Evolutionary conservation across 2,113 vertebrate genomes (phyloP).

Genomic region (Notarius quadriscutis): DNA sequence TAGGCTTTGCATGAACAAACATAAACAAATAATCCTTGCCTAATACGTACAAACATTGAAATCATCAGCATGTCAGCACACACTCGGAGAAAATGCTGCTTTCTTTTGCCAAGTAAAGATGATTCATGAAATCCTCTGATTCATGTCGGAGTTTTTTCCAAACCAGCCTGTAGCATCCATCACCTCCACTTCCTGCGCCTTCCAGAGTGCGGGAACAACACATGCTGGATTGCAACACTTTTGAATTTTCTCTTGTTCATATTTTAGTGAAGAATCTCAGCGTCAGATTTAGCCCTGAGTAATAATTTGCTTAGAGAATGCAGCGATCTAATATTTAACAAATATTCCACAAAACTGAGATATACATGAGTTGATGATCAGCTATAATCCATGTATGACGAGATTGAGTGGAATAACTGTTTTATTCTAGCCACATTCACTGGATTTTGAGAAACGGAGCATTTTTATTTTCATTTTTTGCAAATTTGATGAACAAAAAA

Average conservation of each 20-base stretch:
- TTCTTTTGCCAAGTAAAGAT: background rate
- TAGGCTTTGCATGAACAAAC: constrained; percentile 5
- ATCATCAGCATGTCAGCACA: constrained; percentile 14
- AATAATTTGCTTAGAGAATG: background rate
- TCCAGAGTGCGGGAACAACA: background rate
- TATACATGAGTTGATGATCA: no score
- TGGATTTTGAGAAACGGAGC: no score
- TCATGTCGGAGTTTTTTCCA: background rate
- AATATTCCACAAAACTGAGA: no score
- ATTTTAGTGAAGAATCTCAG: background rate
- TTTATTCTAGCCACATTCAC: no score
- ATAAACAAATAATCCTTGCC: background rate
- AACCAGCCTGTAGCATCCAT: background rate
- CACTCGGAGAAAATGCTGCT: background rate
- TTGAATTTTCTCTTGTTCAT: background rate
- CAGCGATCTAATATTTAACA: background rate
- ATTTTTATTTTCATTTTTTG: no score
- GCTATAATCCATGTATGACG: no score
- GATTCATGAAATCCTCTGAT: background rate
- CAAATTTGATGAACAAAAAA: no score
- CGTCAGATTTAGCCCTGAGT: background rate
- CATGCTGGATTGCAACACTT: background rate
- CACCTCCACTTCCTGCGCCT: background rate
- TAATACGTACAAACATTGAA: background rate
- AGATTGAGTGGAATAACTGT: no score